A percentile compares a stretch with the other conserved stretches of the same genome.
phyloP scores from a whole-genome alignment of 1,140 invertebrate genomes.

The Zaprionus kolodkinae region DNA sequence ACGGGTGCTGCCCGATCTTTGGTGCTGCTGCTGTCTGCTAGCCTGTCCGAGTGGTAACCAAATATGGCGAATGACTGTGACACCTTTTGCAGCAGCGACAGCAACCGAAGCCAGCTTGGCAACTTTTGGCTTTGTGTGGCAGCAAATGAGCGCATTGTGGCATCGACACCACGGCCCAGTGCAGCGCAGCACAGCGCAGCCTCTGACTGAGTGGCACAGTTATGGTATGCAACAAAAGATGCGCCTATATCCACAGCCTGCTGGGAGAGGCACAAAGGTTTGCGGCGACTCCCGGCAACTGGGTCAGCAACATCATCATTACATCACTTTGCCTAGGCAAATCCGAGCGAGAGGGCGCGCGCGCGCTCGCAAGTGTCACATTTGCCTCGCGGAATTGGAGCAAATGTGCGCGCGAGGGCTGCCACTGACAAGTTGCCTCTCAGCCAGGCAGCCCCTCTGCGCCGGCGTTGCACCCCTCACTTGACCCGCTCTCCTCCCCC shows the following conservation, averaged over 20 bases:
- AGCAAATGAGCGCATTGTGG: conserved; percentile 36
- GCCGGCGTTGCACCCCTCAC: neutral
- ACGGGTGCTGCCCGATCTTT: conserved; percentile 7
- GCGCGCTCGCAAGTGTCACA: conserved; percentile 59
- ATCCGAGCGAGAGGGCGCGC: neutral
- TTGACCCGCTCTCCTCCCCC: neutral
- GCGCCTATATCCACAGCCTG: conserved; percentile 29
- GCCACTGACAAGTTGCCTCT: conserved; percentile 15
- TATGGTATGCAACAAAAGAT: conserved; percentile 46
- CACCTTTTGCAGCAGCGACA: conserved; percentile 36
- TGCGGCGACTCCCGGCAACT: conserved; percentile 55
- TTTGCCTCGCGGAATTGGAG: conserved; percentile 72
- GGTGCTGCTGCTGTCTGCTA: conserved; percentile 2
- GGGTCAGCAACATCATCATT: conserved; percentile 62
- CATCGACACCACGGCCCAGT: conserved; percentile 27
- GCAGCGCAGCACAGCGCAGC: neutral
- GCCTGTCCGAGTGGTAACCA: conserved; percentile 54
- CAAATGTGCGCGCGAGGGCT: conserved; percentile 70
- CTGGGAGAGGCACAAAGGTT: conserved; percentile 39
- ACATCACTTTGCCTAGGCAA: conserved; percentile 36
- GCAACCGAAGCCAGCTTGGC: conserved; percentile 18
- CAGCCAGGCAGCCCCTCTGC: neutral
- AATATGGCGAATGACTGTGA: conserved; percentile 65
- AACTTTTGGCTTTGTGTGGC: conserved; percentile 39
- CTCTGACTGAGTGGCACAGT: conserved; percentile 39